These are phyloP conservation scores for Mimumesa dahlbomi DNA, from an alignment of 2,888 invertebrate genomes.

Conservation along the genomic window DNA sequence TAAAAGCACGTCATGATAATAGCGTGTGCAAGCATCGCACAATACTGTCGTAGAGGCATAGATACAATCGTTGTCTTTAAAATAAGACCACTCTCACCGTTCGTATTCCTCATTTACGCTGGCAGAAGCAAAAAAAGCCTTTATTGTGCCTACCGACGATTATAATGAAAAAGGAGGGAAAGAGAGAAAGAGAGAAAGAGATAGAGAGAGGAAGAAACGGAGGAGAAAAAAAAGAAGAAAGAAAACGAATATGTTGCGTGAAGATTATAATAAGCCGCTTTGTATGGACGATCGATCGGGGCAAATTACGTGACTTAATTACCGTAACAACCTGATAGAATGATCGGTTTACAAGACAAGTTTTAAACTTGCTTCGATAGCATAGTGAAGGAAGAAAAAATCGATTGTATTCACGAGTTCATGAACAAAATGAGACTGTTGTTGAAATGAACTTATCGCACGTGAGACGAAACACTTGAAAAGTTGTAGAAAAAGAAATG, in stretches of 20 bases:
- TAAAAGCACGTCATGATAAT: constrained; percentile 30
- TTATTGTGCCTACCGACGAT: constrained; percentile 74
- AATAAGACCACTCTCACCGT: constrained; percentile 33
- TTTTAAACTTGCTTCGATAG: not conserved
- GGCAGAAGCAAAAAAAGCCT: constrained; percentile 71
- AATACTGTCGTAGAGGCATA: constrained; percentile 35
- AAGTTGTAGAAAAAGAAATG: too few relatives aligned
- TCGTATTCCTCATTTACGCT: constrained; percentile 67
- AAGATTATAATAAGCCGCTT: constrained; percentile 2
- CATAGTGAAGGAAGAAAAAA: not conserved
- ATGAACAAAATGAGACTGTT: constrained; percentile 3
- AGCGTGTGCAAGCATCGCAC: constrained; percentile 31
- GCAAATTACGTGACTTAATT: not conserved
- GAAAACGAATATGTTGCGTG: constrained; percentile 1
- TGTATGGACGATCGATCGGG: not conserved
- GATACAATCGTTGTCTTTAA: constrained; percentile 25
- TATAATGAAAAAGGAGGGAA: constrained; percentile 23
- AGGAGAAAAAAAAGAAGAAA: not conserved
- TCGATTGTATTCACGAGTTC: constrained; percentile 3
- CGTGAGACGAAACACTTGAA: too few relatives aligned
- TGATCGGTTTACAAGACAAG: not conserved
- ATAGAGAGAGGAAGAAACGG: not conserved
- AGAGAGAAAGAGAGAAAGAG: not conserved
- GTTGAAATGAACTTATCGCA: too few relatives aligned
- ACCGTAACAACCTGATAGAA: not conserved